Percentiles rank a stretch among this genome's conserved stretches.
Conservation (phyloP, 2,797 vertebrate genomes). For the Lindbergichthys nudifrons region DNA sequence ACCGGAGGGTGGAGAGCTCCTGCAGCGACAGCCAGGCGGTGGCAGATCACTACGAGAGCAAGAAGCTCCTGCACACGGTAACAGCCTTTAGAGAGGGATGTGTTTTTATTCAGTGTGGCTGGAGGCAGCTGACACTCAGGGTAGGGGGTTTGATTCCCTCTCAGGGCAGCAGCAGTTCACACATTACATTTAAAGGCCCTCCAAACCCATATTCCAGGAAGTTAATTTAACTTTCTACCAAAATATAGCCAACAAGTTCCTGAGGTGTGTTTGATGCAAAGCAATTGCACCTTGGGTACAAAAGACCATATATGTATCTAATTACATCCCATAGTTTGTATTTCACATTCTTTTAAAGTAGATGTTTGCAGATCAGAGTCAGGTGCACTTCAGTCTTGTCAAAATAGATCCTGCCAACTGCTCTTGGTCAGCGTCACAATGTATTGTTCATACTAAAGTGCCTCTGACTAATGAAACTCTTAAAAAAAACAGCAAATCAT, state of each 20-base stretch:
- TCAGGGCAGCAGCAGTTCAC: background rate
- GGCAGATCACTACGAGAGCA: conserved; percentile 87
- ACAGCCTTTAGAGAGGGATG: conserved; percentile 6
- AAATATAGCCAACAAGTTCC: background rate
- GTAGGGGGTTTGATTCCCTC: conserved; percentile 2
- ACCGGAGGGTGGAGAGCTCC: conserved; percentile 83
- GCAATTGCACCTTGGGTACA: background rate
- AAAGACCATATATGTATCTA: background rate
- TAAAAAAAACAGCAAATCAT: too few relatives aligned
- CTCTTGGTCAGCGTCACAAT: too few relatives aligned
- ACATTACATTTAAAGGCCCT: background rate
- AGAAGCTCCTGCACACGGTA: conserved; percentile 88
- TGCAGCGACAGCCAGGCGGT: conserved; percentile 79
- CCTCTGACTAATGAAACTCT: too few relatives aligned
- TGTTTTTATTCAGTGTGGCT: background rate
- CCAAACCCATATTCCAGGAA: background rate
- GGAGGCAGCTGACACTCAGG: background rate
- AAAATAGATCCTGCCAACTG: too few relatives aligned
- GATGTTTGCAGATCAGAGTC: too few relatives aligned
- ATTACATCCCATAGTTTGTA: background rate
- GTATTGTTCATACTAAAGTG: too few relatives aligned
- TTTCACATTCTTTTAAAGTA: background rate
- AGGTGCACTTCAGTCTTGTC: too few relatives aligned
- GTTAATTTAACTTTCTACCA: background rate
- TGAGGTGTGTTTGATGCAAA: background rate